Conservation (phyloP, 2,797 vertebrate species). For the Thunnus albacares region DNA sequence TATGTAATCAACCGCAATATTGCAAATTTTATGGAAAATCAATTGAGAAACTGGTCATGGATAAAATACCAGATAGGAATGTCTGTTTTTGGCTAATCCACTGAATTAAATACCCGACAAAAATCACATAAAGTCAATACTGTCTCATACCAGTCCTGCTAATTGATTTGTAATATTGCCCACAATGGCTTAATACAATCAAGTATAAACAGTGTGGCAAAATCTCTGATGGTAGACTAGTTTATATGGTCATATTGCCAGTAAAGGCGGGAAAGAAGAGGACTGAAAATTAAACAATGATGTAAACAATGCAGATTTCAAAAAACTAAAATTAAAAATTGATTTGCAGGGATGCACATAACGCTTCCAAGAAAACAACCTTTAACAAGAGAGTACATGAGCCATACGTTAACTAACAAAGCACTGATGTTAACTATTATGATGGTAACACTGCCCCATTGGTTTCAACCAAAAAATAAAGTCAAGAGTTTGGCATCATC, state of each 20-base stretch:
- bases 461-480: too few species aligned
- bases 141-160: constrained; percentile 6
- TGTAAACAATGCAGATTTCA: too few species aligned
- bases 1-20: neutral
- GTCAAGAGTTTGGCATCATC: too few species aligned
- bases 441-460: neutral
- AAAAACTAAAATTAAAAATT: too few species aligned
- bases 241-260: neutral
- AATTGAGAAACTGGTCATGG: neutral
- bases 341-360: too few species aligned
- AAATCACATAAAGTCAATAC: neutral
- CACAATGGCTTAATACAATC: constrained; percentile 4
- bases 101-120: neutral
- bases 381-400: neutral
- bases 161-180: neutral
- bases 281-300: too few species aligned
- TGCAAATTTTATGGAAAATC: constrained; percentile 15
- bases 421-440: neutral
- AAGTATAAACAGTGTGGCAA: neutral
- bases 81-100: neutral
- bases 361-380: too few species aligned
- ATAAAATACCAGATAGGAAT: too few species aligned
- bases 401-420: neutral
- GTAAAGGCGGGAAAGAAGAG: too few species aligned
- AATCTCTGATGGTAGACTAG: neutral